These are phyloP conservation scores for Rhogogaster chlorosoma DNA, from an alignment of 2,888 invertebrate species.

Conservation along the genomic window DNA sequence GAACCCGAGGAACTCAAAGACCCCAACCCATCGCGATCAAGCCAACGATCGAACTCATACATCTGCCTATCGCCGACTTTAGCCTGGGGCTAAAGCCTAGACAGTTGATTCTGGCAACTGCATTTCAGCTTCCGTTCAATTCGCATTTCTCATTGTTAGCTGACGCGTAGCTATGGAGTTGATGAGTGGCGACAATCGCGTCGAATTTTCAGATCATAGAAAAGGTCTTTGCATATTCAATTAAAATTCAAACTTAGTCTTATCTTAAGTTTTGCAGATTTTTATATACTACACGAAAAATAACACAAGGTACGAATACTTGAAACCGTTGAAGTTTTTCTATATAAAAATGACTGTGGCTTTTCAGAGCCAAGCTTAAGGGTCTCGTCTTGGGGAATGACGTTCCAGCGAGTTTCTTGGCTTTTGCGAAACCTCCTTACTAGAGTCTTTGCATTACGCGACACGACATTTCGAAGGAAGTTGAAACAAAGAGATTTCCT, in stretches of 20 bases:
- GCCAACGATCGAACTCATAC: slow-evolving; percentile 45
- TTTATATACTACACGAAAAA: neutral
- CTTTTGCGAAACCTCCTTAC: slow-evolving; percentile 29
- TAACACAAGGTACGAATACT: neutral
- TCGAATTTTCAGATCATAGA: neutral
- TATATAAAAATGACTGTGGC: neutral
- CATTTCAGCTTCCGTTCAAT: slow-evolving; percentile 24
- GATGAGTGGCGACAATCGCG: neutral
- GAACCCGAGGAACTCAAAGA: slow-evolving; percentile 34
- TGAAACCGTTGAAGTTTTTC: neutral
- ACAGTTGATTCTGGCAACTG: slow-evolving; percentile 25
- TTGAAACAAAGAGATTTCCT: slow-evolving; percentile 46
- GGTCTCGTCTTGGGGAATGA: neutral
- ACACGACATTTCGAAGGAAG: slow-evolving; percentile 40
- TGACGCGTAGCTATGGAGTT: neutral
- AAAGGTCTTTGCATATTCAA: neutral
- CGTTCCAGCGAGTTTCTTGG: slow-evolving; percentile 9
- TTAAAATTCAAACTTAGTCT: neutral
- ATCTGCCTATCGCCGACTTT: slow-evolving; percentile 26
- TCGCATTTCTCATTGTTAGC: neutral
- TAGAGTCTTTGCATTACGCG: slow-evolving; percentile 40
- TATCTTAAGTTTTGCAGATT: neutral
- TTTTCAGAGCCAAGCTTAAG: neutral
- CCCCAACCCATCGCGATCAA: slow-evolving; percentile 37
- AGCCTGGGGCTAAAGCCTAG: neutral